Base-by-base conservation (phyloP, 1,140 invertebrate genomes). In the Drosophila parabipectinata region DNA sequence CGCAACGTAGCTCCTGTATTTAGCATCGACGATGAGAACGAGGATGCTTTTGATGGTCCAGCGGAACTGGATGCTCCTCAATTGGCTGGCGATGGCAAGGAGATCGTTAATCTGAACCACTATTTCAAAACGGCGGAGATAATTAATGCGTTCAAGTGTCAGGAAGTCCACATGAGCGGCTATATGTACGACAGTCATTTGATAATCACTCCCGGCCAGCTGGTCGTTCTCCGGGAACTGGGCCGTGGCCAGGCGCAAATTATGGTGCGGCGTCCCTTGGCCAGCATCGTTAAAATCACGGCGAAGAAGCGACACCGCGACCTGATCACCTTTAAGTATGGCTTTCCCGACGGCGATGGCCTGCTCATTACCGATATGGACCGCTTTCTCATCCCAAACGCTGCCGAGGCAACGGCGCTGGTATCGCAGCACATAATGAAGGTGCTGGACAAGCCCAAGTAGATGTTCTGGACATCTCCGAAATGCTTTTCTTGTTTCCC, bases 281-380 rank as follows among this genome's bases (percentile, higher is more conserved):
- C 96, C 10, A 96, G 96, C 39, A 97, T 99, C 78, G 96, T 99
- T 10, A 98, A 98, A 93, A 99, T 99, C 63, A 99, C 98, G 1
- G 98, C 97, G 8, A 98, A 98, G 91, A 98, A 98, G 91, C 95
- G 95, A 58, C 95, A 97, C 92, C 97, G 98, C 0, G 97, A 99
- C 92, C 92, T 99, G 62, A 99, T 99, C 64, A 99, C 98, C 3
- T 98, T 99, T 91, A 98, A 98, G 61, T 92, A 92, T 50, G 91
- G 91, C 3, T 90, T 91, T 41, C 88, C 89, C 3, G 85, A 92
- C 59, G 91, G 89, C 34, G 89, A 92, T 59, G 78, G 83, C 0
- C 60, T 92, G 15, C 74, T 92, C 4, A 91, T 92, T 14, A 95
- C 95, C 0, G 97, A 98, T 92, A 96, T 98, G 95, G 98, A 98